These are phyloP conservation scores for Microplitis mediator DNA, from an alignment of 1,140 invertebrate genomes.

Conservation along the genomic window DNA sequence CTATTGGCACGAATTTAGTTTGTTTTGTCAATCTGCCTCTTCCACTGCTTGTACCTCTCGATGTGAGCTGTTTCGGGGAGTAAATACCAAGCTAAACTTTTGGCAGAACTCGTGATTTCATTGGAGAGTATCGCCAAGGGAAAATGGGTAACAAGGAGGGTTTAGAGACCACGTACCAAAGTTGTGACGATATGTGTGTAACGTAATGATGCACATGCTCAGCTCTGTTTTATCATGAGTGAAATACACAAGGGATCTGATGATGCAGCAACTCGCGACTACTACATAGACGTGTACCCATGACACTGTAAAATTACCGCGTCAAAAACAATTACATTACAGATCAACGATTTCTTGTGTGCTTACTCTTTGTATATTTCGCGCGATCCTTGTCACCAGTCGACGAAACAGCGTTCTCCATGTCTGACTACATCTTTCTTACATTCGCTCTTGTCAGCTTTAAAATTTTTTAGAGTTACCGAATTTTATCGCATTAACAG, in stretches of 20 bases:
- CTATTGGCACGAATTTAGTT: too few relatives aligned
- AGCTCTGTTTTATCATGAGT: too few relatives aligned
- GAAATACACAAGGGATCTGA: constrained; percentile 7
- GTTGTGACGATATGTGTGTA: too few relatives aligned
- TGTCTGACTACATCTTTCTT: not conserved
- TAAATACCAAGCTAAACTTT: too few relatives aligned
- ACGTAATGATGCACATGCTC: too few relatives aligned
- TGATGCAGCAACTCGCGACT: not conserved
- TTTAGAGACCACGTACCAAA: too few relatives aligned
- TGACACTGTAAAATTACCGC: constrained; percentile 64
- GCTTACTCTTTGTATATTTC: not conserved
- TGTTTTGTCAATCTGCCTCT: too few relatives aligned
- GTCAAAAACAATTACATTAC: constrained; percentile 62
- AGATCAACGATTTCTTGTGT: constrained; percentile 47
- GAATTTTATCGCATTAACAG: not conserved
- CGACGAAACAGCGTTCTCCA: not conserved
- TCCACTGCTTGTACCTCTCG: too few relatives aligned
- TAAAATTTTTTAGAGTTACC: not conserved
- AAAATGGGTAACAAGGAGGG: too few relatives aligned
- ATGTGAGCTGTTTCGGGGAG: too few relatives aligned
- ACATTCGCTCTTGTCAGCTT: not conserved
- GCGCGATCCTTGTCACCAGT: not conserved
- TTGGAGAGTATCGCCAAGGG: too few relatives aligned
- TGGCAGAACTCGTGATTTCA: too few relatives aligned
- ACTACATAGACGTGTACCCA: constrained; percentile 48